phyloP scores from a whole-genome alignment of 2,797 vertebrate species.

The Echeneis naucrates region DNA sequence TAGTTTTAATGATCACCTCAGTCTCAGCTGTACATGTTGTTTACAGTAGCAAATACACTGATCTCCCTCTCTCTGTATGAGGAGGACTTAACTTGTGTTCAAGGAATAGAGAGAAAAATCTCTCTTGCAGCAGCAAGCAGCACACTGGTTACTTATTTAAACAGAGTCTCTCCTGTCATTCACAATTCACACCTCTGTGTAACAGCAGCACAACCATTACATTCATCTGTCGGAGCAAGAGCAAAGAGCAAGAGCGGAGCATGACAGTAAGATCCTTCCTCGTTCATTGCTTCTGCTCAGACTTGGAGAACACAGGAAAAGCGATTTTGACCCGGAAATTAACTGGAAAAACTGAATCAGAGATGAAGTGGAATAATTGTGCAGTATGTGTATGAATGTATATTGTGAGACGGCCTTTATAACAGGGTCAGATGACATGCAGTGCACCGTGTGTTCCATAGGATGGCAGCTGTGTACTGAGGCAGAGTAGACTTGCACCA shows the following conservation, averaged over 20 bases:
- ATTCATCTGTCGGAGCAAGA: neutral
- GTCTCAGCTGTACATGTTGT: no score
- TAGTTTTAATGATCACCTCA: no score
- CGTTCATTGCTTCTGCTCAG: neutral
- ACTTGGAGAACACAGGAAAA: neutral
- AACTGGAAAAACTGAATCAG: no score
- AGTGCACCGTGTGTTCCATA: constrained; percentile 73
- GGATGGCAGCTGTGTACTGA: constrained; percentile 78
- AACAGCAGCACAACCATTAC: neutral
- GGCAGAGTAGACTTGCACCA: constrained; percentile 32
- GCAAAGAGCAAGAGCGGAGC: neutral
- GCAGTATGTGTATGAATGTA: neutral
- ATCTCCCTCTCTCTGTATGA: neutral
- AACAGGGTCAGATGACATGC: constrained; percentile 43
- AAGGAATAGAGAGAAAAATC: neutral
- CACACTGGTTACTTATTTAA: constrained; percentile 3
- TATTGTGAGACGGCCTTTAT: neutral
- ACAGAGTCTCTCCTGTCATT: constrained; percentile 2
- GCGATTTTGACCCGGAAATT: neutral
- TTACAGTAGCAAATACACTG: no score
- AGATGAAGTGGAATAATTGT: neutral
- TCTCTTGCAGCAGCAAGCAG: neutral
- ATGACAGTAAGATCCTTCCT: neutral
- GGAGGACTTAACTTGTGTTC: neutral
- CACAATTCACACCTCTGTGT: neutral